Evolutionary conservation across 1,140 invertebrate species (phyloP), one percentile per base, ranked within the genome.

Genomic region (Eupristina koningsbergeri): DNA sequence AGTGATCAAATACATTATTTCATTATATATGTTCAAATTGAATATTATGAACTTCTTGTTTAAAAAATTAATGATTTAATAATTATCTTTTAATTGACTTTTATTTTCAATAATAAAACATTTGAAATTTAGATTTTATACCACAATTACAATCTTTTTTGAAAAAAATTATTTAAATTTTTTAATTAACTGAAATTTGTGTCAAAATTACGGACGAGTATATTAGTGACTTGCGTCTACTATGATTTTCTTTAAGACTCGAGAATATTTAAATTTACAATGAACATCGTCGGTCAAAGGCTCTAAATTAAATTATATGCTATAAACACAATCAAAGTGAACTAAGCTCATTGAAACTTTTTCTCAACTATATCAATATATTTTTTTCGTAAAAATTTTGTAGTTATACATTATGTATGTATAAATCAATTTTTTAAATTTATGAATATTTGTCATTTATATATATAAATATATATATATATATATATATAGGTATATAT

Each of bases 221-320:
- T 13, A 31, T 26, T 80, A 87, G 86, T 89, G 89, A 89, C 87
- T 89, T 89, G 87, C 88, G 82, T 80, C 63, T 87, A 87, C 22
- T 29, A 31, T 1, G 11, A 50, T 61, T 61, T 34, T 31, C 9
- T 50, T 50, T 69, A 61, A 31, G 0, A 26, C 53, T 6, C 50
- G 83, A 85, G 86, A 71, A 87, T 84, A 85, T 89, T 90, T 88
- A 86, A 88, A 90, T 89, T 67, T n/a, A 63, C 86, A 87, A 89
- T 89, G 87, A 89, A 77, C 26, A 63, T 69, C 63, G 74, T 69
- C 63, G 74, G 79, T 74, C 86, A 87, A 83, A 79, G 86, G 81
- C 85, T 83, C 86, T 88, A 79, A 31, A 45, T 41, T 5, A 39
- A 77, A 61, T 71, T 50, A 50, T 9, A 50, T 50, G 8, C 47